phyloP scores from a whole-genome alignment of 2,888 invertebrate genomes.

The Vanessa cardui region DNA sequence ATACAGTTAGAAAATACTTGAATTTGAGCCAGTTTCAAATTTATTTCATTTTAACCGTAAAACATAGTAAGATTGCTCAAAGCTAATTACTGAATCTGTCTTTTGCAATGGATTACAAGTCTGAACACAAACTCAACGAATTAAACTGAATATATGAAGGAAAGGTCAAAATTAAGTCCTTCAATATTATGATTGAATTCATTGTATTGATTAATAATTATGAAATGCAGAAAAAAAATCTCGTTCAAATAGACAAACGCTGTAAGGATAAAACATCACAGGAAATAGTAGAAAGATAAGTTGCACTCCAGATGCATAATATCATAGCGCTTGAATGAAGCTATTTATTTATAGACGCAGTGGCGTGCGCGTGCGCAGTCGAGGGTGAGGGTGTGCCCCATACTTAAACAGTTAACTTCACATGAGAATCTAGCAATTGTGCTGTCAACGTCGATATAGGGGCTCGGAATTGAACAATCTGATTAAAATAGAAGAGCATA shows the following conservation, averaged over 20 bases:
- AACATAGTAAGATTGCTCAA: too few species aligned
- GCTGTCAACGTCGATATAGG: slow-evolving; percentile 47
- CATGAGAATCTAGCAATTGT: slow-evolving; percentile 46
- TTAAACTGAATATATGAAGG: too few species aligned
- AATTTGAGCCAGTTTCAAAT: too few species aligned
- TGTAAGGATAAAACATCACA: slow-evolving; percentile 36
- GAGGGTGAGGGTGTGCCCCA: slow-evolving; percentile 43
- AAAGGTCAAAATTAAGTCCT: neutral
- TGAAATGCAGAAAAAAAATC: neutral
- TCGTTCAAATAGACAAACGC: slow-evolving; percentile 2
- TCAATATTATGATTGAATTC: too few species aligned
- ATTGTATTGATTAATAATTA: too few species aligned
- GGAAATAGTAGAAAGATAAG: slow-evolving; percentile 42
- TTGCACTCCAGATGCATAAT: slow-evolving; percentile 47
- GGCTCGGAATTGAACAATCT: slow-evolving; percentile 31
- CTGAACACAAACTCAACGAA: too few species aligned
- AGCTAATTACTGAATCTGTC: too few species aligned
- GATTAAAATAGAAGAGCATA: slow-evolving; percentile 25
- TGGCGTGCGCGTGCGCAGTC: slow-evolving; percentile 37
- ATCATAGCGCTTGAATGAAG: slow-evolving; percentile 50
- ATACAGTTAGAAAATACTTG: neutral
- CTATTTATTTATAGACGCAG: slow-evolving; percentile 51
- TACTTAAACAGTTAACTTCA: slow-evolving; percentile 42
- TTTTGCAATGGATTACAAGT: too few species aligned
- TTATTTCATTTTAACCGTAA: too few species aligned